Base-by-base conservation (phyloP, 2,113 vertebrate genomes). In the Phalacrocorax aristotelis region DNA sequence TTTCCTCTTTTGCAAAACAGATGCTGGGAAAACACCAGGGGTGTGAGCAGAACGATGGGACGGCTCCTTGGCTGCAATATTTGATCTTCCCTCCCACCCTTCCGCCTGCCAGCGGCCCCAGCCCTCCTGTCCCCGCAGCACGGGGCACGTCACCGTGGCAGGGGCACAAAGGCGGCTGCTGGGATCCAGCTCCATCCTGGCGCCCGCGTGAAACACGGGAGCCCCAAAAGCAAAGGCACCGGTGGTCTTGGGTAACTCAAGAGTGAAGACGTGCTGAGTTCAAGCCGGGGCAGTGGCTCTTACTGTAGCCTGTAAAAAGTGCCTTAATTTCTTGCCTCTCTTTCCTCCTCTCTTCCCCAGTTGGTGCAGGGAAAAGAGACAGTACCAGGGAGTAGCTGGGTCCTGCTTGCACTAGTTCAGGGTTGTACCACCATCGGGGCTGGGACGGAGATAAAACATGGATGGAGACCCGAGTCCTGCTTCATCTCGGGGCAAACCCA, bases 181-280 rank as follows among this genome's bases (percentile, higher is more conserved):
- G 71, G 64, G 49, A 58, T 75, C 27, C 34, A n/a, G 51, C 52
- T 54, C 64, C 42, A 11, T 29, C n/a, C 70, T 49, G 30, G 57
- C 3, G 0, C 46, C 30, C 15, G 3, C 15, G 2, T 1, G 4
- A 58, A n/a, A 38, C 25, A 16, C 0, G 0, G 44, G 34, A 71
- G 25, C 57, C 62, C 49, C 69, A 48, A 40, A 69, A 76, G 36
- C 36, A 62, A 68, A 80, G 68, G 46, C 30, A 13, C 11, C 0
- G 6, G 26, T 8, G 32, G 18, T 9, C 30, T 4, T 20, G 40
- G 66, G 64, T 27, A 21, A 32, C 32, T 52, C 44, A 6, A 34
- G 54, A 38, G 61, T 13, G 48, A 54, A n/a, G 48, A 15, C 5
- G 32, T n/a, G 20, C 48, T 75, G 54, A 15, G 15, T n/a, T 80